A percentile compares a stretch with the other conserved stretches of the same genome.
phyloP scores from a whole-genome alignment of 2,113 vertebrate genomes.

The Fulica atra region DNA sequence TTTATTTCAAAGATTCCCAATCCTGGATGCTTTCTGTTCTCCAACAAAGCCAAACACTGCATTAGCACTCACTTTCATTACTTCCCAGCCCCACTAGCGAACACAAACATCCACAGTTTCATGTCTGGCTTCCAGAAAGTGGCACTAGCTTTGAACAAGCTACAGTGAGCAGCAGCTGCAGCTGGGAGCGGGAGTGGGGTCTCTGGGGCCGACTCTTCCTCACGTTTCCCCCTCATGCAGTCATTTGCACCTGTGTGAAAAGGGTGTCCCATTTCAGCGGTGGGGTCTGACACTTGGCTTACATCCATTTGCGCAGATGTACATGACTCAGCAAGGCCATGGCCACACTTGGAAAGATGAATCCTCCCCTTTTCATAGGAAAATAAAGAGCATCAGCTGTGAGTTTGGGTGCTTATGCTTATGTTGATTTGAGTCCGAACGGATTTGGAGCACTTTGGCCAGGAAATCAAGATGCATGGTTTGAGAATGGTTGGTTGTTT shows the following conservation, averaged over 20 bases:
- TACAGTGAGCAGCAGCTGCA: rapidly evolving
- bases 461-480: neutral
- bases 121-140: neutral
- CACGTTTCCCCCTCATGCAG: rapidly evolving
- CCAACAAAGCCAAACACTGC: rapidly evolving
- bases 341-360: neutral
- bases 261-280: neutral
- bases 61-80: neutral
- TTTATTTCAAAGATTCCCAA: neutral
- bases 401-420: neutral
- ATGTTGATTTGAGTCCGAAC: neutral
- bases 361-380: neutral
- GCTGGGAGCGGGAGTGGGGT: rapidly evolving
- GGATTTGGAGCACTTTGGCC: neutral
- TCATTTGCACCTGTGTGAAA: neutral
- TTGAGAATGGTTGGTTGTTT: neutral
- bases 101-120: neutral
- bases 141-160: neutral
- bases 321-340: neutral
- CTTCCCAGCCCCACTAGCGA: neutral
- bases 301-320: neutral
- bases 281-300: neutral
- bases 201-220: rapidly evolving
- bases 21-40: neutral
- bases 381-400: neutral